Evolutionary conservation across 2,113 vertebrate genomes (phyloP).

Genomic region (Syrmaticus mikado): DNA sequence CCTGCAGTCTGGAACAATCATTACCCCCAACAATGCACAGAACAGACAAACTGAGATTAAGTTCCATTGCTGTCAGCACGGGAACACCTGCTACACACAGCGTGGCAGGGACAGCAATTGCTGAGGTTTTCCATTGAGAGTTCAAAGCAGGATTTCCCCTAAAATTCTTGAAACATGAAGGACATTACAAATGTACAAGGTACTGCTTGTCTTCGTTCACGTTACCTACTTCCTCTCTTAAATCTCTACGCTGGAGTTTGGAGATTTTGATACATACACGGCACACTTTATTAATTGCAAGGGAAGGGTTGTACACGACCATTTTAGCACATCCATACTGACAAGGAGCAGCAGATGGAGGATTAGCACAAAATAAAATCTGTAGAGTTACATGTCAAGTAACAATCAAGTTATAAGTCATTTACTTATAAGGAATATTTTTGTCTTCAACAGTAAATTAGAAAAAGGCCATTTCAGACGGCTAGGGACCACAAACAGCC

Average conservation of each 20-base stretch:
- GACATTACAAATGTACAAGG: neutral
- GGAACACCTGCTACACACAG: neutral
- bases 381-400: conserved; percentile 35
- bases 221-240: neutral
- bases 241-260: neutral
- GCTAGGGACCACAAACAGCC: neutral
- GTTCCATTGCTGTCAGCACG: neutral
- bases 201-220: neutral
- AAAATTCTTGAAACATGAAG: neutral
- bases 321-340: conserved; percentile 18
- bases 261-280: neutral
- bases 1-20: neutral
- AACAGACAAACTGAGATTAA: neutral
- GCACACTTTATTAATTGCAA: neutral
- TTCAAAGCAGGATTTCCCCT: neutral
- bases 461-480: neutral
- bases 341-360: conserved; percentile 53
- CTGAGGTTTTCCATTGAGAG: neutral
- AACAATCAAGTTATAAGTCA: conserved; percentile 13
- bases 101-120: neutral
- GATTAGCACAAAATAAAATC: conserved; percentile 52
- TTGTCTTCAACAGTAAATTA: neutral
- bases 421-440: conserved; percentile 31
- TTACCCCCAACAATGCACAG: neutral
- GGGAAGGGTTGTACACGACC: neutral